Base-by-base conservation (phyloP, 2,888 invertebrate genomes). In the Euplagia quadripunctaria region DNA sequence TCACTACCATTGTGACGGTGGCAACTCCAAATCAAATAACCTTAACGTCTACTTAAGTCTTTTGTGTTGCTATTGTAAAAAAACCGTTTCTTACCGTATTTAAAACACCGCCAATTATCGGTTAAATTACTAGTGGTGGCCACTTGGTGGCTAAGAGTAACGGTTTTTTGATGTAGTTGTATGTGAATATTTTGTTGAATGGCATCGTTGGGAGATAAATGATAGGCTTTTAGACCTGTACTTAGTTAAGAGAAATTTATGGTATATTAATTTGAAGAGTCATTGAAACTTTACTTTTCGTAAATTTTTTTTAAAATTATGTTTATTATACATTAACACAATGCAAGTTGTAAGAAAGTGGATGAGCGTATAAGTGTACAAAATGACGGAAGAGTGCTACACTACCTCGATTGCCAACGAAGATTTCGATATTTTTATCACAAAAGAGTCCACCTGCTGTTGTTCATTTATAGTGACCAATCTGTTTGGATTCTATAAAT, bases 21-120 rank as follows among this genome's bases (percentile, higher is more conserved):
- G 85, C 79, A 92, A 92, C 88, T 91, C 89, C 90, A 94, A 94
- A 94, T 94, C 94, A 94, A 94, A 94, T 87, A 93, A 85, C 88
- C 88, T 90, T 89, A 90, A 90, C 90, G 85, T 77, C 82, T 82
- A 86, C 86, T 86, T 85, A 85, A 73, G 80, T 77, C 87, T 82
- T 88, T 91, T 92, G 90, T 89, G 83, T 71, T 69, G 77, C 80
- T 84, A 88, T 88, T 84, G 87, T 88, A 90, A 91, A 87, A 89
- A 91, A 90, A 86, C 85, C 86, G 80, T 86, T 85, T 86, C 85
- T 78, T 84, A 78, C 80, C 78, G 43, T 82, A 80, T 87, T 86
- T 84, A 81, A 84, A 85, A 85, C 79, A 78, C 71, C 80, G 70
- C 77, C 82, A 82, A 81, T 79, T 81, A 84, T 66, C 78, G 78